phyloP scores from a whole-genome alignment of 2,113 vertebrate genomes.

The Poeciliopsis retropinna region DNA sequence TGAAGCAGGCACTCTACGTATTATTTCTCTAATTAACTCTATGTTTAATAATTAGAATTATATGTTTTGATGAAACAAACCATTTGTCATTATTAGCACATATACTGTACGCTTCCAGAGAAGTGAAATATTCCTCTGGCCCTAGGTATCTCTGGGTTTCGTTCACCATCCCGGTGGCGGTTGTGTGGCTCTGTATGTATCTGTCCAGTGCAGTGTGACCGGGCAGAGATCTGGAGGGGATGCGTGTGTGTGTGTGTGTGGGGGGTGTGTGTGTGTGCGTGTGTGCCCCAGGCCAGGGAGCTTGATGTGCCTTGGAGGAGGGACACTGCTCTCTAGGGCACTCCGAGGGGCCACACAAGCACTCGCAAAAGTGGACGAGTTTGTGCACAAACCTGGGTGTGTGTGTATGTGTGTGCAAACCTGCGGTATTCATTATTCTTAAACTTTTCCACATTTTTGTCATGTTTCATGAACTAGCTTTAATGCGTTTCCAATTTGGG shows the following conservation, averaged over 20 bases:
- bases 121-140: neutral
- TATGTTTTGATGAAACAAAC: slow-evolving; percentile 34
- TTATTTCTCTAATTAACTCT: slow-evolving; percentile 31
- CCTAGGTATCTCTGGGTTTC: neutral
- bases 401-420: too few species aligned
- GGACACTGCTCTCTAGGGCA: slow-evolving; percentile 63
- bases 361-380: slow-evolving; percentile 15
- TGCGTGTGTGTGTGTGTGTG: slow-evolving; percentile 51
- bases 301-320: slow-evolving; percentile 70
- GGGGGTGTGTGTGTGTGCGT: slow-evolving; percentile 48
- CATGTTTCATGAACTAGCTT: too few species aligned
- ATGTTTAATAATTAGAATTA: slow-evolving; percentile 26
- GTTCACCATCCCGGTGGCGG: slow-evolving; percentile 16
- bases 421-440: too few species aligned
- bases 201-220: slow-evolving; percentile 64
- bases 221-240: slow-evolving; percentile 56
- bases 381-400: too few species aligned
- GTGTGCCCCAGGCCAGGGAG: slow-evolving; percentile 56
- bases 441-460: too few species aligned
- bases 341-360: slow-evolving; percentile 26
- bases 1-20: slow-evolving; percentile 7
- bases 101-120: neutral
- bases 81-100: slow-evolving; percentile 17
- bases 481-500: too few species aligned
- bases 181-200: slow-evolving; percentile 56